Base-by-base conservation (phyloP, 2,113 vertebrate genomes). In the Melospiza georgiana region DNA sequence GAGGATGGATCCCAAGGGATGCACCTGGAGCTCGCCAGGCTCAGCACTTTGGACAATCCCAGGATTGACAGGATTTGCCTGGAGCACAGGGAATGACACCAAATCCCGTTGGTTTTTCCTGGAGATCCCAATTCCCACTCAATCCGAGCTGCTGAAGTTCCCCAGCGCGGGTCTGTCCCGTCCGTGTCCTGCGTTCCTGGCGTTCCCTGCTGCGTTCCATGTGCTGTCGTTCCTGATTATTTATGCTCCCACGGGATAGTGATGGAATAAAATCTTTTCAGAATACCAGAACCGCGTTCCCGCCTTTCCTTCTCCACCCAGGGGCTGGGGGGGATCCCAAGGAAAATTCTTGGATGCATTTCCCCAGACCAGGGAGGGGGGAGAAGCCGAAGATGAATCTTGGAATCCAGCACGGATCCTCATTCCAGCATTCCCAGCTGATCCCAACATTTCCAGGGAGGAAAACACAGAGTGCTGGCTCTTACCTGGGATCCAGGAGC, bases 201-300 rank as follows among this genome's bases (percentile, higher is more conserved):
- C 15, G 7, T 16, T 61, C 74, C 87, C 87, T 3, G 33, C 78
- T 37, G 77, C n/a, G 1, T 39, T 59, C 87, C 87, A 1, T 24
- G 89, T 89, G 96, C 94, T 96, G 90, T 94, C 96, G 25, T 95
- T 85, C 83, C 96, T 94, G 84, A 48, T 97, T 97, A 98, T 98
- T 98, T 98, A 98, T 98, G 98, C 97, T 97, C 91, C 96, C 94
- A 94, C 27, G 19, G 89, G 94, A 95, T 97, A 97, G 96, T 63
- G 96, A 89, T 76, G 89, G 97, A 98, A 98, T 98, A 98, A 98
- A 98, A 94, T 25, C 95, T 96, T 97, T 98, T 96, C 95, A 92
- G 94, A 89, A 94, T 91, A 96, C 61, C 96, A 71, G 54, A 71
- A 15, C 46, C 3, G 33, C 6, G 13, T 46, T 25, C 15, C 0